Percentiles rank a stretch among this genome's conserved stretches.
Evolutionary conservation across 2,888 invertebrate genomes (phyloP).

Genomic region (Microplitis deprimator): DNA sequence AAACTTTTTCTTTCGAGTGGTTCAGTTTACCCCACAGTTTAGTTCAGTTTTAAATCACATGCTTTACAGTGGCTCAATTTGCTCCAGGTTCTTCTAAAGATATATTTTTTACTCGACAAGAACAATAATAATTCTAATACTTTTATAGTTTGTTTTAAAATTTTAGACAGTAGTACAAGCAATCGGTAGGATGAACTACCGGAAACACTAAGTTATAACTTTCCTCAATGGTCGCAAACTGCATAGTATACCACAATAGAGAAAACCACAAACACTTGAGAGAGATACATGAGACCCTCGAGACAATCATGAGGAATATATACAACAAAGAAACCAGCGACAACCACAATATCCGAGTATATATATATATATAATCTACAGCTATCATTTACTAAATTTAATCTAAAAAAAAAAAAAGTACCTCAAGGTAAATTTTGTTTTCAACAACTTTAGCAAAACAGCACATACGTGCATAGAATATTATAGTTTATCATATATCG

Average conservation of each 20-base stretch:
- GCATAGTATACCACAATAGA: neutral
- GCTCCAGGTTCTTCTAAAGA: neutral
- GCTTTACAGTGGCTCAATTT: no score
- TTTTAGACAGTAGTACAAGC: neutral
- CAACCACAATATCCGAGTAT: neutral
- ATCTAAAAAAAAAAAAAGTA: constrained; percentile 15
- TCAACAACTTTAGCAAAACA: constrained; percentile 48
- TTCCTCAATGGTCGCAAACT: neutral
- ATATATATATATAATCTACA: neutral
- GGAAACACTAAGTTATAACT: neutral
- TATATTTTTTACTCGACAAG: neutral
- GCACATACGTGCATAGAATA: constrained; percentile 51
- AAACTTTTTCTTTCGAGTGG: no score
- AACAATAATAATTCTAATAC: neutral
- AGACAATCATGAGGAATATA: neutral
- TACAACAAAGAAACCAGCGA: neutral
- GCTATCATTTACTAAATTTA: constrained; percentile 5
- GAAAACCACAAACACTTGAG: neutral
- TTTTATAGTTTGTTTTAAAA: neutral
- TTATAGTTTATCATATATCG: constrained; percentile 49
- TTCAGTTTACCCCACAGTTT: no score
- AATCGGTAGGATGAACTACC: neutral
- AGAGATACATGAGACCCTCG: neutral
- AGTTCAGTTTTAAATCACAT: no score
- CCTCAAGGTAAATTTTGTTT: constrained; percentile 16